phyloP scores from a whole-genome alignment of 2,888 invertebrate species.

The Leptinotarsa haldemani region DNA sequence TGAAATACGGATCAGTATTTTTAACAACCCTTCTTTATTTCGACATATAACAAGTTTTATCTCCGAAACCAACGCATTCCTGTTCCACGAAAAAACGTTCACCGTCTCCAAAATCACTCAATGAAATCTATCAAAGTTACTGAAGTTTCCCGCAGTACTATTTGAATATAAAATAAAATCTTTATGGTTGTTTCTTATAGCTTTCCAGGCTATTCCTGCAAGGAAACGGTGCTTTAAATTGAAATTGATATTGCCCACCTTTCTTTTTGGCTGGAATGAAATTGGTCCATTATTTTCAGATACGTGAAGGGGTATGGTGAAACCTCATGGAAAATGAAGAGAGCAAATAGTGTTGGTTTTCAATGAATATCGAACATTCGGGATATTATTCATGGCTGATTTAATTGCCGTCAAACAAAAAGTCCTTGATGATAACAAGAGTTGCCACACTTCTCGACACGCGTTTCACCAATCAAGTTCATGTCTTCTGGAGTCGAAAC shows the following conservation, averaged over 20 bases:
- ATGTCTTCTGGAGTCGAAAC: no score
- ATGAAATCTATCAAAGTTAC: background rate
- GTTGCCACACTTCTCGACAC: no score
- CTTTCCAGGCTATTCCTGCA: conserved; percentile 27
- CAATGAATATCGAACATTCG: background rate
- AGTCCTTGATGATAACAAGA: no score
- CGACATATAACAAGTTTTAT: background rate
- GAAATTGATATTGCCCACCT: conserved; percentile 49
- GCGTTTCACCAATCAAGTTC: no score
- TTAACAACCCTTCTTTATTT: background rate
- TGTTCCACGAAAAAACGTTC: background rate
- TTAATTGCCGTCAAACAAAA: background rate
- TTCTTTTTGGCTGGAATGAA: conserved; percentile 35
- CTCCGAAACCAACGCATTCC: background rate
- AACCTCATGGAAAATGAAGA: background rate
- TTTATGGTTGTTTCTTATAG: conserved; percentile 39
- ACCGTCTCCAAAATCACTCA: background rate
- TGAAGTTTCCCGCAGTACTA: conserved; percentile 9
- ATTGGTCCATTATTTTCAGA: conserved; percentile 37
- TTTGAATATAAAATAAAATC: conserved; percentile 38
- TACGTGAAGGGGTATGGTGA: background rate
- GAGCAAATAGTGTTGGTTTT: conserved; percentile 5
- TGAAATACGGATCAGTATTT: no score
- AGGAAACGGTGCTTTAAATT: conserved; percentile 41
- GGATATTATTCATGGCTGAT: background rate